Base-by-base conservation (phyloP, 2,797 vertebrate genomes). In the Bucorvus abyssinicus region DNA sequence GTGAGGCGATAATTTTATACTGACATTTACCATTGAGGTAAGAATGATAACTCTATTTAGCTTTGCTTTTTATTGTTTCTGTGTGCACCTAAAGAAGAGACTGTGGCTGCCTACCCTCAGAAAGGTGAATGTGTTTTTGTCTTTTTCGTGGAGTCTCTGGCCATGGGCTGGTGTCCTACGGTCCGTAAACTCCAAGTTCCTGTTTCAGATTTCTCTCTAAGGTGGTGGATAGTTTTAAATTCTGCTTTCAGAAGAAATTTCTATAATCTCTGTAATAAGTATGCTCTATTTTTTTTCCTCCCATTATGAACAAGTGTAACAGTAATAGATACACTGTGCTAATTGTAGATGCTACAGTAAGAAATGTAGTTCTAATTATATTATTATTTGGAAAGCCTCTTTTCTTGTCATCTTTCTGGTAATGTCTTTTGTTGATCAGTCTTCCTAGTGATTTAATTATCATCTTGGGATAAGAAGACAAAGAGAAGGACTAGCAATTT, bases 31-130 rank as follows among this genome's bases (percentile, higher is more conserved):
- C n/a, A 23, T 44, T 56, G 84, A 91, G 83, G 88, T 83, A 94
- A 86, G 55, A 74, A 79, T 36, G 68, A 44, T 79, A 74, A 40
- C 36, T 60, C 40, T 63, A 14, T 87, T 90, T 34, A 76, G 68
- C 84, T 94, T 82, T 80, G 53, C 6, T 83, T 86, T 95, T 87
- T 74, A 65, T 75, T 71, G 18, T 59, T 85, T 80, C 69, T 91
- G 42, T 68, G 26, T 84, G 61, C 69, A 91, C 10, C 60, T 95
- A 38, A 93, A 94, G 82, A 73, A 50, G 49, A 92, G 11, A 47
- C 73, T 92, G 79, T 67, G 49, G 29, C 38, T 57, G 47, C 49
- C n/a, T 79, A 65, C 52, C 38, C 45, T 24, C 6, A 15, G 44
- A 65, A 90, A 49, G 50, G 63, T 64, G 32, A 53, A 40, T 21